Base-by-base conservation (phyloP, 2,888 invertebrate genomes). In the Ophion obscuratus region DNA sequence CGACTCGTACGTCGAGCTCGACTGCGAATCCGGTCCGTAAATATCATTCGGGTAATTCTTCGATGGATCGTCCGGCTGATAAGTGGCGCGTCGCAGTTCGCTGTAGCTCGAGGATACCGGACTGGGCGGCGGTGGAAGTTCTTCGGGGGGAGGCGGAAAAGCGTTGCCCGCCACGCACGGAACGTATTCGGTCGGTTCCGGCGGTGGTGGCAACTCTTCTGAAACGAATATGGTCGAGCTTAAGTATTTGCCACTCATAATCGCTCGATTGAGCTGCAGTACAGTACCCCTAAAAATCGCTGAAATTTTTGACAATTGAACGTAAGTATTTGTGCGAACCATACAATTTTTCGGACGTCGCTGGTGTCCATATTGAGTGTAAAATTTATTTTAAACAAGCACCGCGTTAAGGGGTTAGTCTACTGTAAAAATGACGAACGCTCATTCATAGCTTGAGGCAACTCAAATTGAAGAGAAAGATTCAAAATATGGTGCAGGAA, bases 91-190 rank as follows among this genome's bases (percentile, higher is more conserved):
- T 78, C 97, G 95, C 81, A 98, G 94, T 94, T 98, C 98, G 92
- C 98, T 98, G 91, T 98, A 98, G 89, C 98, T 98, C 2, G 98
- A 98, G 91, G 98, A 98, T 0, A 98, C 98, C 2, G 98, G 98
- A 86, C 98, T 98, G 10, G 98, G 98, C 7, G 98, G 98, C 27
- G 97, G 97, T 81, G 97, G 95, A 87, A 97, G 95, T 90, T 97
- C 97, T 88, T 97, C 97, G 76, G 95, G 94, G 20, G 95, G 95
- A 7, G 95, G 95, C 57, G 95, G 95, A 86, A 94, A 94, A 44
- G 93, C 92, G 83, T 92, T 93, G 59, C 93, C 91, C 2, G 93
- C 90, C 47, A 92, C 89, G 68, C 93, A 93, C 24, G 93, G 91
- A 85, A 94, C 92, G 31, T 93, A 94, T 83, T 94, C 95, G 14